Percentiles rank a stretch among this genome's conserved stretches.
phyloP scores from a whole-genome alignment of 2,113 vertebrate genomes.

The Tautogolabrus adspersus region DNA sequence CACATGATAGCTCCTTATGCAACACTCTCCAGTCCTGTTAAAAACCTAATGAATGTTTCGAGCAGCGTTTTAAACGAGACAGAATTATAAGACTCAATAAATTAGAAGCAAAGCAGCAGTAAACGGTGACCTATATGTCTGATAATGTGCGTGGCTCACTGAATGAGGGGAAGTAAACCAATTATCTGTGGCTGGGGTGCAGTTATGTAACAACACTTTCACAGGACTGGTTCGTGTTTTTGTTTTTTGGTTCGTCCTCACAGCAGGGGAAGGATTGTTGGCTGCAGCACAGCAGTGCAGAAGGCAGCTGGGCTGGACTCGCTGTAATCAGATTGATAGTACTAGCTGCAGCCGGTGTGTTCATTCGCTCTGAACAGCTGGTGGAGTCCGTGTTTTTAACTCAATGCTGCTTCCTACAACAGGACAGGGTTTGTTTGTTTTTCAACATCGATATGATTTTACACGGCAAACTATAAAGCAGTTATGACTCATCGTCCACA shows the following conservation, averaged over 20 bases:
- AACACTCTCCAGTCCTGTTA: conserved; percentile 2
- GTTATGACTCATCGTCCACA: neutral
- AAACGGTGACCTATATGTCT: neutral
- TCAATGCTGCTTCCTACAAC: conserved; percentile 1
- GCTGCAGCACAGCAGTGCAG: conserved; percentile 18
- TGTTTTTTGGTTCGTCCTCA: neutral
- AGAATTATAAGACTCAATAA: too few species aligned
- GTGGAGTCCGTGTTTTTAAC: conserved; percentile 10
- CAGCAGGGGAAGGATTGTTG: conserved; percentile 23
- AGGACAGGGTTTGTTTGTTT: neutral
- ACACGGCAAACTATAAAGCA: neutral
- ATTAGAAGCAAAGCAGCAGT: neutral
- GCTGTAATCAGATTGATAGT: conserved; percentile 48
- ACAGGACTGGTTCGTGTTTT: conserved; percentile 21
- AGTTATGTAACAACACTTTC: conserved; percentile 27
- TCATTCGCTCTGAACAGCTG: conserved; percentile 46
- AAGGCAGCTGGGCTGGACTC: conserved; percentile 16
- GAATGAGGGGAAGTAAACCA: conserved; percentile 33
- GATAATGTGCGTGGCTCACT: neutral
- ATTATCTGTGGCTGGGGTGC: conserved; percentile 4
- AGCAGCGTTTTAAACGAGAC: too few species aligned
- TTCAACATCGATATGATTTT: neutral
- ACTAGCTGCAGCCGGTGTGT: neutral
- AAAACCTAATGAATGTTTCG: neutral
- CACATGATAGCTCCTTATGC: conserved; percentile 33